A percentile compares a stretch with the other conserved stretches of the same genome.
These are phyloP conservation scores for Sardina pilchardus DNA, from an alignment of 2,113 vertebrate genomes.

Conservation along the genomic window DNA sequence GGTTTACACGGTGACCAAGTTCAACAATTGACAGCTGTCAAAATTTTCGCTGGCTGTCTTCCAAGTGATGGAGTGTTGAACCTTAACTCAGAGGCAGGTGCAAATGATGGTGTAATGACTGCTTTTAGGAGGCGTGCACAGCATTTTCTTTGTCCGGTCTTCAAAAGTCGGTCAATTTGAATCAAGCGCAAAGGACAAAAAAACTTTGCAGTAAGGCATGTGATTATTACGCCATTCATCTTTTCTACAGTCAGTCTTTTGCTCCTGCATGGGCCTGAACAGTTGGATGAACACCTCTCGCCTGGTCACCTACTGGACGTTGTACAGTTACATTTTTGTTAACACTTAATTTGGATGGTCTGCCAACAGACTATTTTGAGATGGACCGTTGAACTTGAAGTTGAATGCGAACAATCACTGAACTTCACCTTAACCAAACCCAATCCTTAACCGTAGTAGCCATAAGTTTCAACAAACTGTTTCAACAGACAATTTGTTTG, in stretches of 20 bases:
- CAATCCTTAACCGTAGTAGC: no score
- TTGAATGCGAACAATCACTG: no score
- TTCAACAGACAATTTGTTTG: no score
- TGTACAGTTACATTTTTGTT: background rate
- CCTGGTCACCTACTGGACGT: no score
- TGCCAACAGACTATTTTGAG: no score
- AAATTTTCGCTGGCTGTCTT: background rate
- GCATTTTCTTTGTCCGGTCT: background rate
- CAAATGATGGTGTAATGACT: conserved; percentile 16
- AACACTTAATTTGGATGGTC: no score
- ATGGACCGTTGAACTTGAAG: no score
- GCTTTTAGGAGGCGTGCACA: background rate
- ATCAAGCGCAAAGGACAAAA: background rate
- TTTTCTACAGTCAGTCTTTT: background rate
- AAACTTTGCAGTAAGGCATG: background rate
- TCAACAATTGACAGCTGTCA: conserved; percentile 16
- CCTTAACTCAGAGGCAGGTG: background rate
- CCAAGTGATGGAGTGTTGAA: conserved; percentile 16
- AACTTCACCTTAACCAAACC: no score
- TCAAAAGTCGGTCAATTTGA: background rate
- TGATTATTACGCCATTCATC: background rate
- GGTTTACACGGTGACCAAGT: conserved; percentile 4
- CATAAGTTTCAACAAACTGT: no score
- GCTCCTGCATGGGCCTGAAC: background rate
- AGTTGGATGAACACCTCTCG: background rate